Conservation (phyloP, 2,797 vertebrate species). For the Eurystomus glaucurus region DNA sequence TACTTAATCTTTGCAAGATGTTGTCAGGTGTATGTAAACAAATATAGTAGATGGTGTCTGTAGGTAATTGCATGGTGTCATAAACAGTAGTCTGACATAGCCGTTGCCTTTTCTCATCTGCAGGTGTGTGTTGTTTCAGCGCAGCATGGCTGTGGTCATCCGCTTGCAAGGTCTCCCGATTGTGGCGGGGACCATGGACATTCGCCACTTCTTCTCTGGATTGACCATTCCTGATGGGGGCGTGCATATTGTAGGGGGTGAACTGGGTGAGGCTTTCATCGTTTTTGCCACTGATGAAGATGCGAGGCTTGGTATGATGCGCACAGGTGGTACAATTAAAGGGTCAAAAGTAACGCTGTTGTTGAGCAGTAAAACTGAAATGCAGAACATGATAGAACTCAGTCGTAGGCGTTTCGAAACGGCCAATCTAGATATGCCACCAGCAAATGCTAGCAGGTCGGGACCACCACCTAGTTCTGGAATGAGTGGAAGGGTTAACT, state of each 20-base stretch:
- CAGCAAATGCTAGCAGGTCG: constrained; percentile 91
- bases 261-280: constrained; percentile 99
- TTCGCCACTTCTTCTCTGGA: constrained; percentile 99
- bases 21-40: constrained; percentile 77
- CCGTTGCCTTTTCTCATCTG: constrained; percentile 98
- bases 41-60: constrained; percentile 80
- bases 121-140: constrained; percentile 96
- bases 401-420: constrained; percentile 98
- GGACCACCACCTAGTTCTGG: constrained; percentile 87
- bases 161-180: constrained; percentile 99
- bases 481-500: constrained; percentile 89
- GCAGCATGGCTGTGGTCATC: constrained; percentile 99
- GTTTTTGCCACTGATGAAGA: constrained; percentile 99
- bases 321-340: constrained; percentile 98
- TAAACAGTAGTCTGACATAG: constrained; percentile 91
- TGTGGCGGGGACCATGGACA: constrained; percentile 99
- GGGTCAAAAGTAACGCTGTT: constrained; percentile 98
- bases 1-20: constrained; percentile 75
- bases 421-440: constrained; percentile 89
- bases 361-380: constrained; percentile 99
- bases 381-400: constrained; percentile 99
- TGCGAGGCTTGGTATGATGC: constrained; percentile 99
- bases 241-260: constrained; percentile 95
- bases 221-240: constrained; percentile 95
- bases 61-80: constrained; percentile 82